These are phyloP conservation scores for Ochropleura plecta DNA, from an alignment of 2,888 invertebrate genomes.

Conservation along the genomic window DNA sequence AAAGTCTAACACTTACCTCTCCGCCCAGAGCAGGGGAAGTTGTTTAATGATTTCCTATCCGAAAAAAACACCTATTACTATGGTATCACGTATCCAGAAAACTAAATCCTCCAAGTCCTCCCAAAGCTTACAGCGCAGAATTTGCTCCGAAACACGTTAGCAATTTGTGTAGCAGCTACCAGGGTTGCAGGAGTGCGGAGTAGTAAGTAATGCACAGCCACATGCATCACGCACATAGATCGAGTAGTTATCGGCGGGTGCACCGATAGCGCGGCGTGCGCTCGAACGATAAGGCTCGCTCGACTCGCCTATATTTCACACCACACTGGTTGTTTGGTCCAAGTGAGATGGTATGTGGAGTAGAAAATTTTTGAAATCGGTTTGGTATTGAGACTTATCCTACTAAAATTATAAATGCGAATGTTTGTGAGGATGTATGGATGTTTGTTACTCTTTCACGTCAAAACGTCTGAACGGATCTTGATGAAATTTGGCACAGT, in stretches of 20 bases:
- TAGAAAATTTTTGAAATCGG: neutral
- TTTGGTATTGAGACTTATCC: neutral
- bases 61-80: neutral
- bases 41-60: no score
- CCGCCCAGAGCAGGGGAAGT: no score
- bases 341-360: constrained; percentile 19
- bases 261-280: constrained; percentile 75
- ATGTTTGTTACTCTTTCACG: no score
- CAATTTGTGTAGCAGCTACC: constrained; percentile 53
- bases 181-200: constrained; percentile 26
- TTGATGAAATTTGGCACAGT: no score
- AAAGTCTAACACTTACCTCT: no score
- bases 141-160: constrained; percentile 12
- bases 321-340: constrained; percentile 59
- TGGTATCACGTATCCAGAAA: neutral
- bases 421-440: no score
- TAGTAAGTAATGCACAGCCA: constrained; percentile 51
- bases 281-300: constrained; percentile 72
- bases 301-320: constrained; percentile 67
- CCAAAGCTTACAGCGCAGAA: constrained; percentile 15
- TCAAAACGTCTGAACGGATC: no score
- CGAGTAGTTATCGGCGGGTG: constrained; percentile 62
- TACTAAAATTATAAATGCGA: neutral
- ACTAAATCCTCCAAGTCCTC: neutral
- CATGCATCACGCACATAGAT: constrained; percentile 68